Conservation (phyloP, 1,140 invertebrate genomes). For the Zaprionus tsacasi region DNA sequence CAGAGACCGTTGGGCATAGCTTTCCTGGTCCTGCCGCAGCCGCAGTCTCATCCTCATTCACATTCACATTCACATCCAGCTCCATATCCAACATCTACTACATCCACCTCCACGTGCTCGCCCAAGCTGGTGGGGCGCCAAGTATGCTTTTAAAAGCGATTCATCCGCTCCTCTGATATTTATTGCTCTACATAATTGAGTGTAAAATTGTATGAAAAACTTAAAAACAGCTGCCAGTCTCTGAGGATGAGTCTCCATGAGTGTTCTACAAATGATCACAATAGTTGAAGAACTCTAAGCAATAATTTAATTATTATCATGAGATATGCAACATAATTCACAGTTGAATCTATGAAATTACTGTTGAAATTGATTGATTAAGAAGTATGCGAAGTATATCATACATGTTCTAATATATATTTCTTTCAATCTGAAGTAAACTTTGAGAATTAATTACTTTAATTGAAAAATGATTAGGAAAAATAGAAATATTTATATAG, state of each 20-base stretch:
- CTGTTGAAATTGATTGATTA: no score
- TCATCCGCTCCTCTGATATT: conserved; percentile 72
- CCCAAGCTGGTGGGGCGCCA: conserved; percentile 54
- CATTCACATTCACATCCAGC: background rate
- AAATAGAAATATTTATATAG: no score
- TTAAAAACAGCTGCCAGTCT: conserved; percentile 34
- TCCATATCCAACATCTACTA: conserved; percentile 22
- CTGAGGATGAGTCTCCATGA: background rate
- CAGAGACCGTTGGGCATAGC: conserved; percentile 17
- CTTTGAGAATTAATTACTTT: no score
- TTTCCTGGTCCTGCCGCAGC: conserved; percentile 24
- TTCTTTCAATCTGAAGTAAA: no score
- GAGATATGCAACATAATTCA: no score
- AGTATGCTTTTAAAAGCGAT: conserved; percentile 77
- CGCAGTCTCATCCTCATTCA: conserved; percentile 32
- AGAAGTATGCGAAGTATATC: no score
- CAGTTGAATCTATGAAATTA: no score
- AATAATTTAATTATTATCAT: no score
- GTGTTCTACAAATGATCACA: background rate
- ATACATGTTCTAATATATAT: no score
- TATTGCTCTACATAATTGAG: conserved; percentile 76
- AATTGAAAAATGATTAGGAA: no score
- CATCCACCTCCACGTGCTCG: conserved; percentile 12
- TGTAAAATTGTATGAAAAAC: conserved; percentile 63
- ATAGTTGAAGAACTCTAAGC: no score